phyloP scores from a whole-genome alignment of 2,888 invertebrate species.

The Geotrupes spiniger region DNA sequence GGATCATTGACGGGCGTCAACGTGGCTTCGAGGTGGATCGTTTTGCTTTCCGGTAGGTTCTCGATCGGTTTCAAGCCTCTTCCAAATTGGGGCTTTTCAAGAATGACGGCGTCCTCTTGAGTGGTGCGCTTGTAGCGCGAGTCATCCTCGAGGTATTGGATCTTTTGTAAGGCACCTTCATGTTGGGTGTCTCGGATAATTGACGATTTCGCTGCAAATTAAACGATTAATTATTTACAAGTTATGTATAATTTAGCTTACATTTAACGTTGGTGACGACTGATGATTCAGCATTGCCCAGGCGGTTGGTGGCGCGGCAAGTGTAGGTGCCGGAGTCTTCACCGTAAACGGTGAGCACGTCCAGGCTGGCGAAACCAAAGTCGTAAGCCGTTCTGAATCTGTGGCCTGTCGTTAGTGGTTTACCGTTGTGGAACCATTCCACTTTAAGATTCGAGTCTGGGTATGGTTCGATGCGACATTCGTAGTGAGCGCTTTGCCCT shows the following conservation, averaged over 20 bases:
- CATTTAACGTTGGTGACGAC: slow-evolving; percentile 78
- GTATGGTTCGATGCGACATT: slow-evolving; percentile 90
- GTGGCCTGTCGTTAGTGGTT: slow-evolving; percentile 83
- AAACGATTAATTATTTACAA: background rate
- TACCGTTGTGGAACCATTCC: slow-evolving; percentile 92
- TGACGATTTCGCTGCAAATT: slow-evolving; percentile 67
- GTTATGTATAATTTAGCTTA: slow-evolving; percentile 51
- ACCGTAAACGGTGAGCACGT: slow-evolving; percentile 88
- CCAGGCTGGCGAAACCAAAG: slow-evolving; percentile 95
- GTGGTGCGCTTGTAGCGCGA: slow-evolving; percentile 70
- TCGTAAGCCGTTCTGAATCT: slow-evolving; percentile 92
- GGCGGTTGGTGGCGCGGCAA: slow-evolving; percentile 80
- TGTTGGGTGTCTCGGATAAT: slow-evolving; percentile 90
- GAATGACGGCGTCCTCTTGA: slow-evolving; percentile 70
- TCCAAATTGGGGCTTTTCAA: slow-evolving; percentile 88
- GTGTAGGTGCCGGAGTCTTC: slow-evolving; percentile 94
- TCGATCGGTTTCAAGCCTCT: slow-evolving; percentile 81
- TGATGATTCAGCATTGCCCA: slow-evolving; percentile 80
- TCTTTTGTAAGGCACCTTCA: slow-evolving; percentile 88
- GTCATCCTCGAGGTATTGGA: slow-evolving; percentile 86
- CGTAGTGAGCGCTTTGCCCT: slow-evolving; percentile 88
- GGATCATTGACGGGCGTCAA: slow-evolving; percentile 97
- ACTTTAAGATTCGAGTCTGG: slow-evolving; percentile 86
- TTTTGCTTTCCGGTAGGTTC: slow-evolving; percentile 80
- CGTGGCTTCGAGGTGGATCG: slow-evolving; percentile 91